Evolutionary conservation across 2,888 invertebrate species (phyloP).

Genomic region (Synanthedon formicaeformis): DNA sequence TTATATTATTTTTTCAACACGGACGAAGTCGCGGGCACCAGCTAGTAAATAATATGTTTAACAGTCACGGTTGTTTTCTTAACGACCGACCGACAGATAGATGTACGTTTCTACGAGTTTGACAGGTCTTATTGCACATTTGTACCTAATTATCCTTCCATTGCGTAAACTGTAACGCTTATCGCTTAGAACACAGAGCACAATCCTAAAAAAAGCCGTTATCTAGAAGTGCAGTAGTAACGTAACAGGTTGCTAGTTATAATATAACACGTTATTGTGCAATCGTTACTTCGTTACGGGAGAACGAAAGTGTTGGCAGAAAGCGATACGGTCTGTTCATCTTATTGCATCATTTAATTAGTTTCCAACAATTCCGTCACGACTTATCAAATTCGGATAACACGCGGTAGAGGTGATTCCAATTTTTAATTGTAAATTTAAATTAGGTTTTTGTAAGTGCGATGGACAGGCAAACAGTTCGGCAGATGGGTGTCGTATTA

Average conservation of each 20-base stretch:
- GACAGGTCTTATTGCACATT: background rate
- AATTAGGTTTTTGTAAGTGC: too few relatives aligned
- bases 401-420: too few relatives aligned
- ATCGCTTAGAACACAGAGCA: background rate
- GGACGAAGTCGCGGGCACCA: too few relatives aligned
- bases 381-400: too few relatives aligned
- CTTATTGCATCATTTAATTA: conserved; percentile 18
- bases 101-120: background rate
- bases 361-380: conserved; percentile 8
- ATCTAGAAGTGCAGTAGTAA: background rate
- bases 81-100: too few relatives aligned
- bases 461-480: too few relatives aligned
- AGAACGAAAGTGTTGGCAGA: conserved; percentile 1
- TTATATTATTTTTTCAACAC: too few relatives aligned
- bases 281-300: conserved; percentile 34
- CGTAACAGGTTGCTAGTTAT: background rate
- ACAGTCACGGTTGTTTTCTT: too few relatives aligned
- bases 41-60: too few relatives aligned
- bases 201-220: background rate
- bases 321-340: conserved; percentile 18
- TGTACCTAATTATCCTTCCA: background rate
- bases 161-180: too few relatives aligned
- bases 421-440: too few relatives aligned
- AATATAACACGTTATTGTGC: conserved; percentile 29
- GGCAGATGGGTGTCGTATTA: too few relatives aligned